Evolutionary conservation across 2,113 vertebrate species (phyloP), one percentile per base, ranked within the genome.

Genomic region (Colinus virginianus): DNA sequence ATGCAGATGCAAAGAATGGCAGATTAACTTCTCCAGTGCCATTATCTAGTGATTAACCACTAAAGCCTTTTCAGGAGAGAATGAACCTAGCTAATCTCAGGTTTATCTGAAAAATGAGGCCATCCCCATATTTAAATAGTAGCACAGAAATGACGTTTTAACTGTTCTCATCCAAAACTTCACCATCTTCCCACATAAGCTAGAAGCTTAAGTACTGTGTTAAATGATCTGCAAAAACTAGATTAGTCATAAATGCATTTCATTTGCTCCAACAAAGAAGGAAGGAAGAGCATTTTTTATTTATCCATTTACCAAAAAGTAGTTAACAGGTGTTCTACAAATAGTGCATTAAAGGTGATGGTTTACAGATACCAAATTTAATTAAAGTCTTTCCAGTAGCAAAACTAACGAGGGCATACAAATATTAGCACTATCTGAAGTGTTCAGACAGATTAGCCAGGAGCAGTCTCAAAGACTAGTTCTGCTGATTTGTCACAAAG

Each of bases 221-320:
- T 59, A 45, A 92, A 40, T 70, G 88, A 77, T 1, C 5, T 55
- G 71, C 40, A 48, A 91, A 87, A 87, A 32, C 75, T 42, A 84
- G 49, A 69, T 87, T 84, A 95, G 80, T 80, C 72, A 74, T 86
- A 88, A 91, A 21, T 26, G 46, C 87, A 46, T 13, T 66, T 78
- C 1, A 72, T 43, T 78, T 82, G 11, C 13, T 34, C 3, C 23
- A 30, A 19, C 0, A 3, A 53, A 53, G 15, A 28, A 53, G 26
- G 26, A 53, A 53, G 28, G 51, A 53, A 53, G 51, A 28, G 26
- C 26, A 4, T 43, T 74, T 75, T 55, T 87, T 25, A 26, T 66
- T 85, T 21, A 90, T 48, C 17, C 3, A 53, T 16, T 72, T 30
- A 69, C 67, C 13, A 59, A 38, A 48, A 56, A 43, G 0, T 14